Conservation (phyloP, 2,113 vertebrate genomes). For the Myotis brandtii region DNA sequence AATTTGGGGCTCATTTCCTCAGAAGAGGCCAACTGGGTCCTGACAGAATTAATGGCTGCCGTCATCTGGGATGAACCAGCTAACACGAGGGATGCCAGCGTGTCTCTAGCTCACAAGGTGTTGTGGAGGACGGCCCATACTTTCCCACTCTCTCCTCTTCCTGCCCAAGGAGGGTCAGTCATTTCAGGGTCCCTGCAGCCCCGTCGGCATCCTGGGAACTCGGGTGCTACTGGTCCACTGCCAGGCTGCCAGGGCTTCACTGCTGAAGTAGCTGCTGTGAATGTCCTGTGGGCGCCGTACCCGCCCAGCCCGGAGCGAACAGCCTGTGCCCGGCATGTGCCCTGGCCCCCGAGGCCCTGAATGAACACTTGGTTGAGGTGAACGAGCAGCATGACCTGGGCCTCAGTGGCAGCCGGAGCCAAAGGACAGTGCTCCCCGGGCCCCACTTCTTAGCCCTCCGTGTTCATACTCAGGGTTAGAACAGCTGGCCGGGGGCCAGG, state of each 20-base stretch:
- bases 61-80: neutral
- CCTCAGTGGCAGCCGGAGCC: neutral
- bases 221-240: neutral
- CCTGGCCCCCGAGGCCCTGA: neutral
- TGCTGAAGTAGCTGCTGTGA: neutral
- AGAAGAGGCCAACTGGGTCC: neutral
- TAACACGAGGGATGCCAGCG: neutral
- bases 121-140: neutral
- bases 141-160: neutral
- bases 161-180: neutral
- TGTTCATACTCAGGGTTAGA: neutral
- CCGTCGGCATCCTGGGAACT: neutral
- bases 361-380: neutral
- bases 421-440: neutral
- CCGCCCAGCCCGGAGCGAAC: neutral
- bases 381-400: neutral
- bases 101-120: neutral
- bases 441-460: neutral
- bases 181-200: neutral
- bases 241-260: fast-evolving
- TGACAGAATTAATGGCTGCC: neutral
- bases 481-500: neutral
- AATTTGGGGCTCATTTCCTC: neutral
- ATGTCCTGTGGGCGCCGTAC: neutral
- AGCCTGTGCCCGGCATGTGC: neutral